A percentile compares a stretch with the other conserved stretches of the same genome.
phyloP scores from a whole-genome alignment of 2,797 vertebrate species.

The Tadarida brasiliensis region DNA sequence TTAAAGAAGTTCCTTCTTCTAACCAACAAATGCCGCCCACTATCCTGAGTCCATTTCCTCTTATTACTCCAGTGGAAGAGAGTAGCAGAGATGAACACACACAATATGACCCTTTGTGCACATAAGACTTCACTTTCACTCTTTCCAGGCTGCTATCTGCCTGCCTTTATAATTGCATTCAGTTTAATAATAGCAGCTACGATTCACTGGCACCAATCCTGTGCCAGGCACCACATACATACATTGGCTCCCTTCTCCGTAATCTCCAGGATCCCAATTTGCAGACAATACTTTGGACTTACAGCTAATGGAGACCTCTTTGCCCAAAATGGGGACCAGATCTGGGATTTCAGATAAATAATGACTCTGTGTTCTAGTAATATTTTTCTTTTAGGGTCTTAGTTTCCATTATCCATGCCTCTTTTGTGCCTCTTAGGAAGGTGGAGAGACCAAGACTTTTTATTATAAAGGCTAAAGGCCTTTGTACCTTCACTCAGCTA shows the following conservation, averaged over 20 bases:
- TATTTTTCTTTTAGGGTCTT: background rate
- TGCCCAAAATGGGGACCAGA: background rate
- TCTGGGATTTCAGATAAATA: constrained; percentile 43
- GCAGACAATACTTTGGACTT: background rate
- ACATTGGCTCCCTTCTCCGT: background rate
- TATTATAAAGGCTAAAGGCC: background rate
- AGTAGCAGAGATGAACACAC: background rate
- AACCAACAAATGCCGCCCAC: constrained; percentile 24
- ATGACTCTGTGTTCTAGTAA: background rate
- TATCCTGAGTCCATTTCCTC: constrained; percentile 52
- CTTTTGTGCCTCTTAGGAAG: constrained; percentile 10
- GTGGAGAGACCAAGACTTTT: background rate
- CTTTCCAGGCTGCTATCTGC: constrained; percentile 33
- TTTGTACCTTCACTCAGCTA: background rate
- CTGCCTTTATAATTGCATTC: constrained; percentile 18
- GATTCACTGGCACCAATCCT: constrained; percentile 8
- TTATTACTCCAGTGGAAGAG: constrained; percentile 34
- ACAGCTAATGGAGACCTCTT: background rate
- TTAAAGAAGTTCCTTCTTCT: constrained; percentile 65
- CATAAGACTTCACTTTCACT: background rate
- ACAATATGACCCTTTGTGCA: constrained; percentile 21
- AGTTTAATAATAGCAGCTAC: constrained; percentile 15
- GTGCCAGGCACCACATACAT: constrained; percentile 43
- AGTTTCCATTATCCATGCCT: background rate
- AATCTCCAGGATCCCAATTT: constrained; percentile 29